These are phyloP conservation scores for Zalophus californianus DNA, from an alignment of 2,797 vertebrate genomes.

Conservation along the genomic window DNA sequence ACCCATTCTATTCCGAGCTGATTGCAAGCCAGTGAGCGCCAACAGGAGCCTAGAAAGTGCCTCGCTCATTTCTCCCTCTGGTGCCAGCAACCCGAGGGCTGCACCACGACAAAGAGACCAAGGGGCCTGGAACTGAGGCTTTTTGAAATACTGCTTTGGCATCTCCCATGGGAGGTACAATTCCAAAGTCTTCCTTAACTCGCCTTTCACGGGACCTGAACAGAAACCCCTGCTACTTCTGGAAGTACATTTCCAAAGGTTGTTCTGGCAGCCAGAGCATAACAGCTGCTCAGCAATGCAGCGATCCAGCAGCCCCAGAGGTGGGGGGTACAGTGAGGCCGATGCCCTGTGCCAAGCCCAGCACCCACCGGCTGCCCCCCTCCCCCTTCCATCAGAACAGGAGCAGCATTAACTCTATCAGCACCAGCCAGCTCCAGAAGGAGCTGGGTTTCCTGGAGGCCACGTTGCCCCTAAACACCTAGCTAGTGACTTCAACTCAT, in stretches of 20 bases:
- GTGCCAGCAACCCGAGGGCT: neutral
- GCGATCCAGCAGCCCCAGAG: slow-evolving; percentile 84
- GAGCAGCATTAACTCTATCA: slow-evolving; percentile 81
- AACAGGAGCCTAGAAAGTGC: neutral
- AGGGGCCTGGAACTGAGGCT: slow-evolving; percentile 43
- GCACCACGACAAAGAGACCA: neutral
- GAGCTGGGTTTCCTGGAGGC: neutral
- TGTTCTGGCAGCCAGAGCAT: slow-evolving; percentile 83
- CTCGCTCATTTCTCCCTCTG: neutral
- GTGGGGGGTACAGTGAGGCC: slow-evolving; percentile 78
- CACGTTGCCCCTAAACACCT: too few species aligned
- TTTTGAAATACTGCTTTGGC: slow-evolving; percentile 76
- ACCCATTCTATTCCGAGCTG: neutral
- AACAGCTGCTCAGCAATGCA: slow-evolving; percentile 86
- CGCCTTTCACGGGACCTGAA: slow-evolving; percentile 49
- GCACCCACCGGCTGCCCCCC: slow-evolving; percentile 86
- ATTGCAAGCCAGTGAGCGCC: neutral
- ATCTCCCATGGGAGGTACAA: slow-evolving; percentile 71
- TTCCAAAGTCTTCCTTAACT: slow-evolving; percentile 59
- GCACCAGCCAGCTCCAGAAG: neutral
- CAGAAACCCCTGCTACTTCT: slow-evolving; percentile 60
- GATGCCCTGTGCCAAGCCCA: slow-evolving; percentile 83
- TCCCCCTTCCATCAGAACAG: slow-evolving; percentile 73
- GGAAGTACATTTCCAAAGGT: slow-evolving; percentile 71
- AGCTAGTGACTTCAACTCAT: neutral